Evolutionary conservation across 2,888 invertebrate genomes (phyloP), one percentile per base, ranked within the genome.

Genomic region (Aleiodes alternator): DNA sequence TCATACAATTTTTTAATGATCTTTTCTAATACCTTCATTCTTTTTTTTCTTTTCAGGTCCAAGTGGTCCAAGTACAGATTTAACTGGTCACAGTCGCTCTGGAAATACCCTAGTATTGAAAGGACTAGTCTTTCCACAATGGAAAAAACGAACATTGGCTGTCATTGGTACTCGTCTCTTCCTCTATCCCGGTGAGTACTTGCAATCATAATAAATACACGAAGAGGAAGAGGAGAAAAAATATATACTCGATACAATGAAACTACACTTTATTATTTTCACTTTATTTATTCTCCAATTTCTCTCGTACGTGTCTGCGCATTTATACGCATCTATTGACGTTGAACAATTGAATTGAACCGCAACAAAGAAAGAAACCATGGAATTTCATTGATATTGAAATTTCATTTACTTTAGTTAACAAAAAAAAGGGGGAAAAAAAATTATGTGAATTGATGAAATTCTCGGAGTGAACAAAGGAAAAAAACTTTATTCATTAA

Each of bases 101-200:
- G 91, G 91, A 31, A 86, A 87, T 77, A 88, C 90, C 61, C 90
- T 92, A 80, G 91, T 94, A 61, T 88, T 94, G 69, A 94, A 94
- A 87, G 94, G 94, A 61, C 91, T 94, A 80, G 94, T 94, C 66
- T 93, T 93, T 81, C 94, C 94, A 53, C 93, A 94, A 85, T 94
- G 94, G 94, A 92, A 92, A 85, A 90, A 92, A 71, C 90, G 93
- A 79, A 90, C 91, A 43, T 90, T 93, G 50, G 91, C 92, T 80
- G 90, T 94, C 75, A 90, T 93, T 83, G 93, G 93, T 79, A 92
- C 92, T 50, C 90, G 92, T 79, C 90, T 94, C 75, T 91, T 92
- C 85, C 91, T 93, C 77, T 92, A 91, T 85, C 93, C 91, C 66
- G 90, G 91, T 91, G 87, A 86, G 85, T 82, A 79, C 80, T 80